Evolutionary conservation across 2,888 invertebrate genomes (phyloP), one percentile per base, ranked within the genome.

Genomic region (Heliconius hortense): DNA sequence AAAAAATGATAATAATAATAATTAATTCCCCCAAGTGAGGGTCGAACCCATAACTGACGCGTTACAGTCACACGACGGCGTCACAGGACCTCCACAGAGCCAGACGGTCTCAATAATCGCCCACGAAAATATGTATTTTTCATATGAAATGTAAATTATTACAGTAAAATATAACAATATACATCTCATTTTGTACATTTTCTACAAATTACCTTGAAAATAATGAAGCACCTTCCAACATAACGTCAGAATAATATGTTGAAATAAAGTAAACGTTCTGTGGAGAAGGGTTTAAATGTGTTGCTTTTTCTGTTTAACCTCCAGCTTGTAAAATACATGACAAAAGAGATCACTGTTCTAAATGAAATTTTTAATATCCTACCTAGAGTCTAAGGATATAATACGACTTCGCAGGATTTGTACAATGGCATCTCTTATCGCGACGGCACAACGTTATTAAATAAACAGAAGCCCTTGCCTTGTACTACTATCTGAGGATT

Each of bases 381-480:
- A 70, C 74, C 66, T 69, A 75, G 35, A 35, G 68, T 76, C 76
- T 78, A 48, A 74, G 39, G 70, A 56, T 67, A 73, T 72, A 70
- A 72, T 79, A 77, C 73, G 80, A 81, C 84, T 85, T 80, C 80
- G 78, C 78, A 76, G 83, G 84, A 84, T 83, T 84, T 84, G 78
- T 78, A 90, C 89, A 90, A 91, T 90, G 86, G 86, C 82, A 77
- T 78, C 85, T 87, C 88, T 90, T 91, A 92, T 91, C 90, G 85
- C 86, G 78, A 83, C 86, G 83, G 86, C 84, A 85, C 91, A 88
- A 89, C 87, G 88, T 89, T 91, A 91, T 91, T 92, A 90, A 90
- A 91, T 92, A 92, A 91, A 91, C 90, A 91, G 85, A 83, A 83
- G 84, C 85, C 87, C 86, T 84, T 83, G 83, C 82, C 84, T 81